These are phyloP conservation scores for Dynastes tityus DNA, from an alignment of 2,888 invertebrate species.

Conservation along the genomic window DNA sequence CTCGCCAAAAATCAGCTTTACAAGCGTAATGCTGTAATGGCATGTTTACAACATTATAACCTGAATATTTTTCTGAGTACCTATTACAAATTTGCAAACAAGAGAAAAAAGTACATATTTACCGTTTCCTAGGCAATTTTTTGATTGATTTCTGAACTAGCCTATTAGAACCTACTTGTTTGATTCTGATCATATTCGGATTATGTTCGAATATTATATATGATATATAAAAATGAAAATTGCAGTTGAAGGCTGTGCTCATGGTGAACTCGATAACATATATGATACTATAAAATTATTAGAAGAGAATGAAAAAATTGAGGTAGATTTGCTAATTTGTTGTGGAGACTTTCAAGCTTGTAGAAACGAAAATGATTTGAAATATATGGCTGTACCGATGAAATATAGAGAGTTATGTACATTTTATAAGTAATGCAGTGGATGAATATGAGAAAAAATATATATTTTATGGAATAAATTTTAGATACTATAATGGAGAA, in stretches of 20 bases:
- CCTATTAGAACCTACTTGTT: too few relatives aligned
- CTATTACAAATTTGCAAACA: too few relatives aligned
- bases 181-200: too few relatives aligned
- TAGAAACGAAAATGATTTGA: conserved; percentile 89
- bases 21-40: too few relatives aligned
- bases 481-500: conserved; percentile 94
- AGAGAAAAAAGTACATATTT: too few relatives aligned
- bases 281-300: conserved; percentile 87
- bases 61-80: too few relatives aligned
- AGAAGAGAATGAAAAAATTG: conserved; percentile 82
- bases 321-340: conserved; percentile 93
- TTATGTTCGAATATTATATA: background rate
- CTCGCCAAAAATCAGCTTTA: too few relatives aligned
- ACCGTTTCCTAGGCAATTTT: too few relatives aligned
- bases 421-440: conserved; percentile 87
- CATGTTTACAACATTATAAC: too few relatives aligned
- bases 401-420: conserved; percentile 93
- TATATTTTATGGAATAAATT: background rate
- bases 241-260: conserved; percentile 97
- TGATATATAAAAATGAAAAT: conserved; percentile 81
- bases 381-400: conserved; percentile 95
- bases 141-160: too few relatives aligned
- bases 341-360: conserved; percentile 99
- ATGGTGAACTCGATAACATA: conserved; percentile 97
- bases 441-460: too few relatives aligned